Evolutionary conservation across 30 jellyfish, hydroid and myxozoan species (phyloP), one percentile per base, ranked within the genome.

Genomic region (Sanderia malayensis): DNA sequence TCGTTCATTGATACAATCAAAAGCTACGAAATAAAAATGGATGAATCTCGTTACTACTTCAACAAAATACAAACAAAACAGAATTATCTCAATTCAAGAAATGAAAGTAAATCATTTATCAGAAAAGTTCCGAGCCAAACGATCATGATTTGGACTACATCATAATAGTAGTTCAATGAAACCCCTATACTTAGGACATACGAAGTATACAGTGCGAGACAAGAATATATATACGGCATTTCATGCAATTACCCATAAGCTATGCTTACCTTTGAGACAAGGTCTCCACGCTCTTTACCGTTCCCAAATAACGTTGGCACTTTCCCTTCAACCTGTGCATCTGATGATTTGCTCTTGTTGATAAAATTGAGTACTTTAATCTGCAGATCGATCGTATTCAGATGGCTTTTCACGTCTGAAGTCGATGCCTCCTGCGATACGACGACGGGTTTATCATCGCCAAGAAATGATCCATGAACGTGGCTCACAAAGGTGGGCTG

Each of bases 201-300:
- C n/a, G n/a, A n/a, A n/a, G n/a, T n/a, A n/a, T n/a, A n/a, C n/a
- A n/a, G n/a, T n/a, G n/a, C n/a, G n/a, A n/a, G n/a, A n/a, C n/a
- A n/a, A n/a, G n/a, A n/a, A n/a, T n/a, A n/a, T n/a, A n/a, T n/a
- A n/a, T n/a, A n/a, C n/a, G n/a, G n/a, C n/a, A n/a, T n/a, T n/a
- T n/a, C n/a, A n/a, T n/a, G n/a, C n/a, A n/a, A n/a, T n/a, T n/a
- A n/a, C n/a, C n/a, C n/a, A n/a, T n/a, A n/a, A n/a, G n/a, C n/a
- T 4, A 24, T n/a, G n/a, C 58, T 27, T 62, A 92, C 98, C 88
- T 53, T 49, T 17, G 83, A 37, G 1, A 87, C 92, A 1, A 92
- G 80, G 15, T 92, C 96, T 37, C 96, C 90, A 44, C 98, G 84
- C 45, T 92, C 98, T 34, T 79, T 78, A 22, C 98, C 98, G 37